These are phyloP conservation scores for Solenodon paradoxus DNA, from an alignment of 2,113 vertebrate species.

Conservation along the genomic window DNA sequence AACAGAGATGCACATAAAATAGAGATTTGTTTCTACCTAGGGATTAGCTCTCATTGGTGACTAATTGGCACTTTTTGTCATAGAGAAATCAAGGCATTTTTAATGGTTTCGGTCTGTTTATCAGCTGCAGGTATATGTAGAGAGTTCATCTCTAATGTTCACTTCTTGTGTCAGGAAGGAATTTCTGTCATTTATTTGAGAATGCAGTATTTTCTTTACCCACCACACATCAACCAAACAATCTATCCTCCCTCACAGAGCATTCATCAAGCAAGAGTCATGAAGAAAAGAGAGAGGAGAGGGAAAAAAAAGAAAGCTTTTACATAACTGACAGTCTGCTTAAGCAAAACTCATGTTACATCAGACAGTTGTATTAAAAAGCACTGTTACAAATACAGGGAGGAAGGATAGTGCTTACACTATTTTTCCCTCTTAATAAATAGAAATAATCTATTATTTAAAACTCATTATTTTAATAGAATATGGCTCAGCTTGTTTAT, in stretches of 20 bases:
- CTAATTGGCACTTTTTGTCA: neutral
- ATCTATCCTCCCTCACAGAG: neutral
- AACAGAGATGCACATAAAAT: neutral
- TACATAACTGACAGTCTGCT: neutral
- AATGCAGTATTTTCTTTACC: constrained; percentile 33
- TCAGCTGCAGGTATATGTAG: neutral
- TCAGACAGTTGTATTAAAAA: neutral
- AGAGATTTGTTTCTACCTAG: constrained; percentile 20
- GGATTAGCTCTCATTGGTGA: constrained; percentile 29
- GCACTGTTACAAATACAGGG: neutral
- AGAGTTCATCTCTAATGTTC: neutral
- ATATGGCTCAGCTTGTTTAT: neutral
- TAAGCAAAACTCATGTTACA: neutral
- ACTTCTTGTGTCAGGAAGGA: constrained; percentile 18
- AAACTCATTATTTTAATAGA: constrained; percentile 46
- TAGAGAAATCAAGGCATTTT: constrained; percentile 47
- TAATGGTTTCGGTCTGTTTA: neutral
- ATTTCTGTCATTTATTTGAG: constrained; percentile 32
- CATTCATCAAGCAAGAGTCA: constrained; percentile 33
- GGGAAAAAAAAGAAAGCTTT: neutral
- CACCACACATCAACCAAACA: constrained; percentile 25
- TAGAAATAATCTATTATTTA: constrained; percentile 48
- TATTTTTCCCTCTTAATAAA: constrained; percentile 33
- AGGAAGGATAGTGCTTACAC: neutral
- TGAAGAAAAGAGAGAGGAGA: neutral